A percentile compares a stretch with the other conserved stretches of the same genome.
Conservation (phyloP, 2,113 vertebrate genomes). For the Uria aalge region DNA sequence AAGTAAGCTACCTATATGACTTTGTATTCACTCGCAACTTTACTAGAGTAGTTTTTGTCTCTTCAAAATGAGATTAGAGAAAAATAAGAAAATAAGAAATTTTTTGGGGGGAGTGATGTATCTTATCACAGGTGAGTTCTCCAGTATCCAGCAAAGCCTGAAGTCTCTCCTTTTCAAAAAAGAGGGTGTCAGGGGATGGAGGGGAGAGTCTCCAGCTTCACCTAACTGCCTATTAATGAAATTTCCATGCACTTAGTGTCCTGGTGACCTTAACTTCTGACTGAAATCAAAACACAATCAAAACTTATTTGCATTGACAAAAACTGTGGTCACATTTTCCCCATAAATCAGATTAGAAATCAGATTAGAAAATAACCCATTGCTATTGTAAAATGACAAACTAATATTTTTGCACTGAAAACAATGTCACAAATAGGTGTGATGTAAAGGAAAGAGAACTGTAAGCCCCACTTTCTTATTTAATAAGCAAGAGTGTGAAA, state of each 20-base stretch:
- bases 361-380: background rate
- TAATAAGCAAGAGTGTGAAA: background rate
- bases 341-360: background rate
- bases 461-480: background rate
- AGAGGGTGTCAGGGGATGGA: accelerated
- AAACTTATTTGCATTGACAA: background rate
- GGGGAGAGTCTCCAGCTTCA: background rate
- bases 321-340: background rate
- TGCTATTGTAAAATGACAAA: background rate
- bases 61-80: background rate
- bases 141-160: background rate
- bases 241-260: background rate
- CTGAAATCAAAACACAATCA: background rate
- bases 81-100: background rate
- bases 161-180: background rate
- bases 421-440: background rate
- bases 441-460: background rate
- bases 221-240: background rate
- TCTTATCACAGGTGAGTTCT: background rate
- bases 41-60: background rate
- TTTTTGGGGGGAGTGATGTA: background rate
- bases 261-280: background rate
- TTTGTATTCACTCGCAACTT: background rate
- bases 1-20: background rate
- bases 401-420: background rate